Conservation (phyloP, 2,888 invertebrate species). For the Schizaphis graminum region DNA sequence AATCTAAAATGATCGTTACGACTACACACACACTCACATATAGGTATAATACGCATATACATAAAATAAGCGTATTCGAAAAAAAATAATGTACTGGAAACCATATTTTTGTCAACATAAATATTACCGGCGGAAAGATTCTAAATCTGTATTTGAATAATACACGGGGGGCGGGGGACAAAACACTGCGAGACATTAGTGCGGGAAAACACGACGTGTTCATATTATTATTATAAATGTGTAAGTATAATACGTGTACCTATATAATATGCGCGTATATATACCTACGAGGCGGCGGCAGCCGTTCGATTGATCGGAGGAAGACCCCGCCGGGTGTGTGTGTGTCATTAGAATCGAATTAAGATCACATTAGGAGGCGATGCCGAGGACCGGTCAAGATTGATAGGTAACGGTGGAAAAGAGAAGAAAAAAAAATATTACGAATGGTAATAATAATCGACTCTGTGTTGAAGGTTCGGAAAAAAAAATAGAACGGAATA, state of each 20-base stretch:
- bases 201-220: not conserved
- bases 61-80: not conserved
- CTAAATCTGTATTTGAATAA: slow-evolving; percentile 48
- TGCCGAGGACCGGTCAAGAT: slow-evolving; percentile 65
- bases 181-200: slow-evolving; percentile 49
- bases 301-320: slow-evolving; percentile 65
- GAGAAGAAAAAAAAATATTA: slow-evolving; percentile 38
- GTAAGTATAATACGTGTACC: not conserved
- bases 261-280: not conserved
- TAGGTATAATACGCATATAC: not conserved
- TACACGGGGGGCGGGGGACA: not conserved
- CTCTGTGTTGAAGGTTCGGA: slow-evolving; percentile 46
- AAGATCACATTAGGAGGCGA: slow-evolving; percentile 65
- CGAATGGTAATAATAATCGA: slow-evolving; percentile 63
- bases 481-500: slow-evolving; percentile 59
- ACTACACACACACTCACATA: not conserved
- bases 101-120: slow-evolving; percentile 61
- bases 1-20: slow-evolving; percentile 61
- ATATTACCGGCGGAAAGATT: slow-evolving; percentile 41
- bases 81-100: slow-evolving; percentile 37
- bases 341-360: slow-evolving; percentile 66
- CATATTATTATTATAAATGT: not conserved
- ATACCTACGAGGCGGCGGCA: slow-evolving; percentile 22
- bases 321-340: slow-evolving; percentile 61
- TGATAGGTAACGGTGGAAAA: slow-evolving; percentile 63